Base-by-base conservation (phyloP, 2,113 vertebrate genomes). In the Tetrao urogallus region DNA sequence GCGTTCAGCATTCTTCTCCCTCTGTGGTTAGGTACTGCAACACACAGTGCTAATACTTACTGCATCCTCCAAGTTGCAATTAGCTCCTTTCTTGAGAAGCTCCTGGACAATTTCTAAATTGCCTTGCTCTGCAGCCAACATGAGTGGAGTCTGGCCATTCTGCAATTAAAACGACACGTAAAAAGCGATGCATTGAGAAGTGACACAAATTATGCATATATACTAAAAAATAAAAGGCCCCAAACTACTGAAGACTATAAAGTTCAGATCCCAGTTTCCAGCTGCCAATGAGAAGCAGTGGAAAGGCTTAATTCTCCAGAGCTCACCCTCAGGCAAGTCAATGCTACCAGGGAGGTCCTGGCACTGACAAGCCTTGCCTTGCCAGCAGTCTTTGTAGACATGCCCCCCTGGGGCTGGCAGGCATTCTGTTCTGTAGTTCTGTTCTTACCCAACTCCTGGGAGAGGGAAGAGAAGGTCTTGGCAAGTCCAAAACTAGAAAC, bases 111-210 rank as follows among this genome's bases (percentile, higher is more conserved):
- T 99, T 93, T 99, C 99, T 96, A 99, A 94, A 92, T 97, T 99
- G 93, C 99, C 99, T 97, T 99, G 99, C 86, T 99, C 99, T 63
- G 99, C 98, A 9, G 99, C 99, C 93, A 99, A 90, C 99, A 99
- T 99, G 92, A 99, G 96, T 1, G 99, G 98, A 88, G 99, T 99
- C 97, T 99, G 99, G 75, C 99, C 99, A 69, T 98, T 99, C 99
- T 99, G 93, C 67, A 94, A 97, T 56, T 6, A 57, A 80, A 84
- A 82, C 3, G 9, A 93, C 3, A 67, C 27, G 52, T 4, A 83
- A 50, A 61, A 95, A 75, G 10, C 14, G 17, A 63, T 34, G 63
- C 42, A 48, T 4, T 58, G 43, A 54, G 14, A 95, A 74, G 25
- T 12, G 3, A 71, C 6, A 30, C 28, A 60, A 82, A 80, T 24